These are phyloP conservation scores for Cercopithecus mitis DNA, from an alignment of 2,797 vertebrate genomes.

Conservation along the genomic window DNA sequence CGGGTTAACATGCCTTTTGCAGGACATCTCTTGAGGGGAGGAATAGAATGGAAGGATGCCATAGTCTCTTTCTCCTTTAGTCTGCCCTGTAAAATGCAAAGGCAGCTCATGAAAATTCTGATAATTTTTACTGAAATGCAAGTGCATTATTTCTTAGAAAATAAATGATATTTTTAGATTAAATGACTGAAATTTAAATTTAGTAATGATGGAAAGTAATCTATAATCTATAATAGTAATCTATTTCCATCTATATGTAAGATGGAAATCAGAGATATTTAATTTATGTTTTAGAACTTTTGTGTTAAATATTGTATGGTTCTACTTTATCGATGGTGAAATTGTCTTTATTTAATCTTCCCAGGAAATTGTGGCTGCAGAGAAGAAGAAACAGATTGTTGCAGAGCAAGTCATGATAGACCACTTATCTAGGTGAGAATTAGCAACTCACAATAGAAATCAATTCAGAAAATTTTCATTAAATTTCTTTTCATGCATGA, in stretches of 20 bases:
- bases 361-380: constrained; percentile 84
- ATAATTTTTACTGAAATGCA: neutral
- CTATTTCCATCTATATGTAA: neutral
- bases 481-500: neutral
- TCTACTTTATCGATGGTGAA: constrained; percentile 25
- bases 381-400: constrained; percentile 83
- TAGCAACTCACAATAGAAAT: neutral
- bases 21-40: too few relatives aligned
- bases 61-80: neutral
- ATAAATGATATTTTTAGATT: neutral
- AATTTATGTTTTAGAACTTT: neutral
- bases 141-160: neutral
- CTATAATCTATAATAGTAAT: neutral
- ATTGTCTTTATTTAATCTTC: constrained; percentile 61
- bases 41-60: neutral
- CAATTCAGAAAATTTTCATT: neutral
- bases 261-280: neutral
- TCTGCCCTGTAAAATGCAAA: neutral
- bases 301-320: neutral
- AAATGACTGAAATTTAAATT: neutral
- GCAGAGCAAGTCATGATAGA: constrained; percentile 89
- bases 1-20: neutral
- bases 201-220: neutral
- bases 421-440: constrained; percentile 86
- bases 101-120: neutral